Percentiles rank a stretch among this genome's conserved stretches.
These are phyloP conservation scores for Gari tellinella DNA, from an alignment of 2,888 invertebrate genomes.

Conservation along the genomic window DNA sequence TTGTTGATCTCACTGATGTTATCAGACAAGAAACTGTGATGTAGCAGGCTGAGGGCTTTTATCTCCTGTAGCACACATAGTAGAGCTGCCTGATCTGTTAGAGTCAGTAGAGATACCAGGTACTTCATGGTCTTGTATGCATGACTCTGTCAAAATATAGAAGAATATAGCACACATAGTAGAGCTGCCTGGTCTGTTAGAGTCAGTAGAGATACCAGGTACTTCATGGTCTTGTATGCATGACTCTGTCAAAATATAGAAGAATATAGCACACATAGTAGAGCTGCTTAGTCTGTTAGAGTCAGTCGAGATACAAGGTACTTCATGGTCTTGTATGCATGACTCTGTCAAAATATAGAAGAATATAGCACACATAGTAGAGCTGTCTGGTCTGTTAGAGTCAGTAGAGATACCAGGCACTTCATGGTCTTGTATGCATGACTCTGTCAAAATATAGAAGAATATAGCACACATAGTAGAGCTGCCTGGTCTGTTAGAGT, in stretches of 20 bases:
- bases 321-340: constrained; percentile 92
- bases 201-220: constrained; percentile 91
- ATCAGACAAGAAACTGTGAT: constrained; percentile 92
- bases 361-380: constrained; percentile 86
- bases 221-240: constrained; percentile 92
- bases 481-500: constrained; percentile 89
- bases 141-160: constrained; percentile 87
- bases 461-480: constrained; percentile 86
- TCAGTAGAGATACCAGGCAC: constrained; percentile 91
- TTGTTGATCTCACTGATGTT: constrained; percentile 91
- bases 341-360: constrained; percentile 87
- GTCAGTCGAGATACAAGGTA: constrained; percentile 91
- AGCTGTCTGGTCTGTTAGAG: constrained; percentile 89
- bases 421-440: constrained; percentile 92
- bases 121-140: constrained; percentile 93
- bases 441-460: constrained; percentile 86
- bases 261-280: constrained; percentile 85
- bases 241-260: constrained; percentile 87
- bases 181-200: constrained; percentile 90
- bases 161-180: constrained; percentile 82
- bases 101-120: constrained; percentile 90
- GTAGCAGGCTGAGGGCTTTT: constrained; percentile 91
- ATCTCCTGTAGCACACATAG: constrained; percentile 92
- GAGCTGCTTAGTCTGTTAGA: constrained; percentile 89
- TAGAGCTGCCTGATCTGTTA: constrained; percentile 90